Percentiles rank a stretch among this genome's conserved stretches.
These are phyloP conservation scores for Scaptomyza graminum DNA, from an alignment of 1,140 invertebrate species.

Conservation along the genomic window DNA sequence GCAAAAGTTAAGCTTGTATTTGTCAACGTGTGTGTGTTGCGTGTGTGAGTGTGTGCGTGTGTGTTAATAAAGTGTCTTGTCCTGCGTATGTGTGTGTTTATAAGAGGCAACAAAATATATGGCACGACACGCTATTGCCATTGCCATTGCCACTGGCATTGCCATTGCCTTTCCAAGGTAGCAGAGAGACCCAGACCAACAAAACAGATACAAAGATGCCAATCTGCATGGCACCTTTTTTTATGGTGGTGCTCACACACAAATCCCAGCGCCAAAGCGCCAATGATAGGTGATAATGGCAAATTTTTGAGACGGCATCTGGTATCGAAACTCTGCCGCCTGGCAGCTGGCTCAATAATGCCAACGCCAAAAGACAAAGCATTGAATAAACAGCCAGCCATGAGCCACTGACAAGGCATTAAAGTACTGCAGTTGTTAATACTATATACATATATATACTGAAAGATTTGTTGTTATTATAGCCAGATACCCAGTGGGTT, in stretches of 20 bases:
- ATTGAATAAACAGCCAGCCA: constrained; percentile 21
- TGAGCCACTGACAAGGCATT: constrained; percentile 7
- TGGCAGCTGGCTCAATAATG: neutral
- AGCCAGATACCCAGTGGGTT: neutral
- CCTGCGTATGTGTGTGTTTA: constrained; percentile 21
- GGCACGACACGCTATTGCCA: constrained; percentile 9
- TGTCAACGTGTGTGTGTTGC: constrained; percentile 27
- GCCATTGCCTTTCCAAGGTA: constrained; percentile 32
- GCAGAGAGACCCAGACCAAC: constrained; percentile 21
- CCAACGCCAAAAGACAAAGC: constrained; percentile 7
- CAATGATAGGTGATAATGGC: constrained; percentile 83
- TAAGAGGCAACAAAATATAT: constrained; percentile 53
- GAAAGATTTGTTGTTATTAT: no score
- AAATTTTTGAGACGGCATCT: constrained; percentile 64
- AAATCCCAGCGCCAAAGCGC: constrained; percentile 75
- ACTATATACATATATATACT: neutral
- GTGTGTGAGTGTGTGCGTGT: constrained; percentile 34
- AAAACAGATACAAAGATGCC: constrained; percentile 67
- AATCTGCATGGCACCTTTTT: constrained; percentile 76
- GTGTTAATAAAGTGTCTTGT: constrained; percentile 49
- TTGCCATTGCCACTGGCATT: constrained; percentile 2
- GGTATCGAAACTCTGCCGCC: neutral
- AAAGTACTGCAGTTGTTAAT: constrained; percentile 15
- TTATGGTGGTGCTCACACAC: constrained; percentile 57
- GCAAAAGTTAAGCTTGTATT: constrained; percentile 70